Percentiles rank a stretch among this genome's conserved stretches.
These are phyloP conservation scores for Orbicella faveolata DNA, from an alignment of 64 coral and sea anemone species.

Conservation along the genomic window DNA sequence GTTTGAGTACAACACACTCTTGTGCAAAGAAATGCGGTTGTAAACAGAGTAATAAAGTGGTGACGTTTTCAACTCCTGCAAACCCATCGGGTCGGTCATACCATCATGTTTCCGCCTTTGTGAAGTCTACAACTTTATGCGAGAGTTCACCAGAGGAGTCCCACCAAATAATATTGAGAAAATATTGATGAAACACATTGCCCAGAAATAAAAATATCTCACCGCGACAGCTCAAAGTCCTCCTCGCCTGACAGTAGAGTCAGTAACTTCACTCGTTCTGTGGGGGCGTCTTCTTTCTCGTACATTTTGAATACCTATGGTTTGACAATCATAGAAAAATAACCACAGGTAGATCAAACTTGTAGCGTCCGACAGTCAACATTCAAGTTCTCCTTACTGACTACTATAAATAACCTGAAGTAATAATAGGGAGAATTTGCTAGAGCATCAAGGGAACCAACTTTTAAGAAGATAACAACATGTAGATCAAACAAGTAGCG, in stretches of 20 bases:
- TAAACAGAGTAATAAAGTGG: too few relatives aligned
- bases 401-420: background rate
- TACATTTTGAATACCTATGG: conserved; percentile 89
- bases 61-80: too few relatives aligned
- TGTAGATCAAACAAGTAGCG: too few relatives aligned
- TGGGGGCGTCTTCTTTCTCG: conserved; percentile 80
- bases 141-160: too few relatives aligned
- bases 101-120: too few relatives aligned
- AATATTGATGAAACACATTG: background rate
- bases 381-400: background rate
- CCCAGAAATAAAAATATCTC: background rate
- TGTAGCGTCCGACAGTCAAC: background rate
- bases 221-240: conserved; percentile 86
- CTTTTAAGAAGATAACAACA: background rate
- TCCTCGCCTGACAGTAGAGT: conserved; percentile 90
- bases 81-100: too few relatives aligned
- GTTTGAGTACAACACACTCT: too few relatives aligned
- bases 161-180: too few relatives aligned
- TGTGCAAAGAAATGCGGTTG: too few relatives aligned
- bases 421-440: background rate
- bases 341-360: too few relatives aligned
- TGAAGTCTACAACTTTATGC: too few relatives aligned
- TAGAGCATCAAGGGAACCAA: background rate
- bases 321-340: background rate
- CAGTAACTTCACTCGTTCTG: conserved; percentile 91